Percentiles rank a stretch among this genome's conserved stretches.
Evolutionary conservation across 2,113 vertebrate species (phyloP).

Genomic region (Grammomys surdaster): DNA sequence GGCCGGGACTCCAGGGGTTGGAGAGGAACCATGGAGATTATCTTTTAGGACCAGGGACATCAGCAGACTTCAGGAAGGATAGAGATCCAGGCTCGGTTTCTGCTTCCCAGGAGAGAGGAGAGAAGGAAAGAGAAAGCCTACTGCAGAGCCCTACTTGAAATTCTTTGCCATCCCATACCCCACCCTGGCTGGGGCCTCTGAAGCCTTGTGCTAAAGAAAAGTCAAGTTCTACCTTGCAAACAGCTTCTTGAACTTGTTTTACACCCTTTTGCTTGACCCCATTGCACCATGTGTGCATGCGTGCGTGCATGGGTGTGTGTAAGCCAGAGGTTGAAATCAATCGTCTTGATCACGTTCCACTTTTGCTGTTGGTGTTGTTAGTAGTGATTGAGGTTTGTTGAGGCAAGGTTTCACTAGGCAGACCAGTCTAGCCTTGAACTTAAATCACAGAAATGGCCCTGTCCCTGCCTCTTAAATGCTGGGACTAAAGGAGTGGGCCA

Average conservation of each 20-base stretch:
- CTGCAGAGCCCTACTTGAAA: not conserved
- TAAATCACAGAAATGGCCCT: not conserved
- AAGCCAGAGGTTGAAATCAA: not conserved
- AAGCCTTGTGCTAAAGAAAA: not conserved
- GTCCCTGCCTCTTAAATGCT: not conserved
- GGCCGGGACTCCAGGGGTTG: not conserved
- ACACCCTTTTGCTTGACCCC: not conserved
- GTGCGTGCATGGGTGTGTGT: not conserved
- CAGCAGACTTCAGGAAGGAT: not conserved
- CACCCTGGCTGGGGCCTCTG: not conserved
- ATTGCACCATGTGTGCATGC: no score
- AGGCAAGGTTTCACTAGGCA: no score
- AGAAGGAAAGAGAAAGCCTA: no score
- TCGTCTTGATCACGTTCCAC: no score
- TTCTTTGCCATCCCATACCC: no score
- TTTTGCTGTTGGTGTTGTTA: not conserved
- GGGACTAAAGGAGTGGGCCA: not conserved
- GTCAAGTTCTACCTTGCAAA: not conserved
- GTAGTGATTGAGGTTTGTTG: not conserved
- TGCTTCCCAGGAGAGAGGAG: not conserved
- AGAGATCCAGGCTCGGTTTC: no score
- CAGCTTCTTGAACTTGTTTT: not conserved
- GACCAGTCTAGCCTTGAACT: not conserved
- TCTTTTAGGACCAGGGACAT: not conserved
- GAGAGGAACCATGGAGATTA: rapidly evolving